Evolutionary conservation across 2,888 invertebrate species (phyloP), one percentile per base, ranked within the genome.

Genomic region (Lochmaea capreae): DNA sequence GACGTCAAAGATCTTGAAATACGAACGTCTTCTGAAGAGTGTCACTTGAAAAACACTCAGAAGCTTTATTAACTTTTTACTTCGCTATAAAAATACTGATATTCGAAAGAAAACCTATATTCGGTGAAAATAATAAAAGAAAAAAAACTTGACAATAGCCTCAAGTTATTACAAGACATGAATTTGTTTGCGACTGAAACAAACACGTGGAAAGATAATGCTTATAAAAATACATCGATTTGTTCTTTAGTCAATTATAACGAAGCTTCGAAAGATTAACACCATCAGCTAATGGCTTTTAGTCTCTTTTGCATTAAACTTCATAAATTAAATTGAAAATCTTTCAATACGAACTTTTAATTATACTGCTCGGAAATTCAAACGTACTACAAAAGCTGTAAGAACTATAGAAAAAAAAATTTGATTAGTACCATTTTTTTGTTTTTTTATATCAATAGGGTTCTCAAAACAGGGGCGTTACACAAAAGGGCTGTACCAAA

Each of bases 21-120:
- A 75, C 79, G 78, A 79, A 77, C 33, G 33, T 39, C 33, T 39
- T 39, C 33, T 39, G 33, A 39, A 39, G 78, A 79, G 79, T 77
- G 77, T 79, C 79, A 79, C 70, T 70, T 57, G 72, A 75, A 78
- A 73, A 74, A 73, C 73, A 77, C 74, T 78, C 77, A 71, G 73
- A 75, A 75, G 75, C 78, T 76, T 78, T 79, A 77, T 79, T 80
- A 79, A 78, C 76, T 78, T 77, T 76, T 76, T 73, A 77, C 76
- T 77, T 76, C 73, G 72, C 73, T 71, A 75, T 73, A 76, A 79
- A 72, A 76, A 74, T 71, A 72, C 72, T 68, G 65, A 69, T 69
- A 70, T 70, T 70, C 43, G 63, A 70, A 70, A 70, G 67, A 66
- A 62, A 63, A 66, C 46, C 49, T 57, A 67, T 67, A 39, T 39